phyloP scores from a whole-genome alignment of 2,797 vertebrate genomes.

The Tadarida brasiliensis region DNA sequence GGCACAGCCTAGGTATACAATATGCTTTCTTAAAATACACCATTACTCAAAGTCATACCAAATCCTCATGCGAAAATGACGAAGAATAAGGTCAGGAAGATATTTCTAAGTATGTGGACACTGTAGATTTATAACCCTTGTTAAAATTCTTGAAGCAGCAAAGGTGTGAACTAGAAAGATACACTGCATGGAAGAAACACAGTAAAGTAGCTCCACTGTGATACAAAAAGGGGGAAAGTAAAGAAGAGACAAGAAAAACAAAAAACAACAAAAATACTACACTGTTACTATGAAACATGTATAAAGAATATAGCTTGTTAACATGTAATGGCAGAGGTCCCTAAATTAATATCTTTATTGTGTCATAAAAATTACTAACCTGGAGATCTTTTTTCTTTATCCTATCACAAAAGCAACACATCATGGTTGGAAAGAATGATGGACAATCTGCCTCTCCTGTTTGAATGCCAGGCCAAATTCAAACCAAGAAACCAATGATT shows the following conservation, averaged over 20 bases:
- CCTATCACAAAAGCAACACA: not conserved
- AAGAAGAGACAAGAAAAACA: not conserved
- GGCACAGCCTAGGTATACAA: not conserved
- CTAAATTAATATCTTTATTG: not conserved
- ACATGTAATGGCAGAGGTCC: not conserved
- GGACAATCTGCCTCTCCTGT: not conserved
- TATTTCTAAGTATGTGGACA: conserved; percentile 43
- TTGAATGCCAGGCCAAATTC: not conserved
- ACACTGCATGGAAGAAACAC: not conserved
- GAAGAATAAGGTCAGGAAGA: conserved; percentile 59
- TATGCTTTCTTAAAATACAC: conserved; percentile 31
- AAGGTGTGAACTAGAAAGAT: conserved; percentile 68
- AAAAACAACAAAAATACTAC: not conserved
- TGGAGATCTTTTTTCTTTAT: not conserved
- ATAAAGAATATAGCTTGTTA: not conserved
- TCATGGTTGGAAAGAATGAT: conserved; percentile 2
- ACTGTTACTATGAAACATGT: not conserved
- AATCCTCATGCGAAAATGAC: conserved; percentile 49
- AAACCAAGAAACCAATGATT: not conserved
- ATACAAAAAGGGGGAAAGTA: not conserved
- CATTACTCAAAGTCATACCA: conserved; percentile 57
- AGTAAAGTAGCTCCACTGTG: not conserved
- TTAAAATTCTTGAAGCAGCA: conserved; percentile 71
- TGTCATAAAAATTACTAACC: not conserved
- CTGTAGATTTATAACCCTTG: conserved; percentile 52